Conservation (phyloP, 2,888 invertebrate genomes). For the Clanis bilineata region DNA sequence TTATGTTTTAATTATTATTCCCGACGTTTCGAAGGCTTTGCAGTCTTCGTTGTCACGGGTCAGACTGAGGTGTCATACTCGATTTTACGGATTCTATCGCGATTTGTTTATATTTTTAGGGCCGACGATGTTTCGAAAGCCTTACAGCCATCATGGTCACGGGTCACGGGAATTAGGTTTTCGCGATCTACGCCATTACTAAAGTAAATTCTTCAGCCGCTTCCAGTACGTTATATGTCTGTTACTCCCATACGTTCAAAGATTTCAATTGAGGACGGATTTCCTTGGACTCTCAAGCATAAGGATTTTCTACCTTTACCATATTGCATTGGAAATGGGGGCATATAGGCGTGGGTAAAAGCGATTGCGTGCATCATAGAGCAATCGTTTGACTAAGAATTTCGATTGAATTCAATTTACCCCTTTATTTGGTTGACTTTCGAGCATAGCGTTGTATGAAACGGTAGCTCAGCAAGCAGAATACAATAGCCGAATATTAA, state of each 20-base stretch:
- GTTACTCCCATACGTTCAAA: constrained; percentile 46
- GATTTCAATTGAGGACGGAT: constrained; percentile 70
- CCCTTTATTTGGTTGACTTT: not conserved
- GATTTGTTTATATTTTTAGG: too few relatives aligned
- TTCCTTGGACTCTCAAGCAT: constrained; percentile 49
- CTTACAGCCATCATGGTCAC: too few relatives aligned
- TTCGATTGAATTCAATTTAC: constrained; percentile 7
- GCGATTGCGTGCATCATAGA: not conserved
- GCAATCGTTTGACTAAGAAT: constrained; percentile 16
- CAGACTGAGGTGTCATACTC: too few relatives aligned
- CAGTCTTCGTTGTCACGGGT: too few relatives aligned
- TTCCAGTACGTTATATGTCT: not conserved
- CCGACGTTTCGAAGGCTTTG: too few relatives aligned
- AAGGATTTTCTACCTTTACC: constrained; percentile 28
- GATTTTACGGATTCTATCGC: too few relatives aligned
- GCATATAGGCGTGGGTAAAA: not conserved
- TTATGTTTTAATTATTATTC: too few relatives aligned
- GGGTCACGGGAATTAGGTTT: too few relatives aligned
- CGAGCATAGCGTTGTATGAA: not conserved
- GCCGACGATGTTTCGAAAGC: too few relatives aligned
- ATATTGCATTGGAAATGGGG: constrained; percentile 42
- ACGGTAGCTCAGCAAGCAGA: not conserved
- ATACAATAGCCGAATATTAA: too few relatives aligned
- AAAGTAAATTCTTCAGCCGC: too few relatives aligned
- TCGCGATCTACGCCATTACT: too few relatives aligned